These are phyloP conservation scores for Andrena haemorrhoa DNA, from an alignment of 2,888 invertebrate species.

Conservation along the genomic window DNA sequence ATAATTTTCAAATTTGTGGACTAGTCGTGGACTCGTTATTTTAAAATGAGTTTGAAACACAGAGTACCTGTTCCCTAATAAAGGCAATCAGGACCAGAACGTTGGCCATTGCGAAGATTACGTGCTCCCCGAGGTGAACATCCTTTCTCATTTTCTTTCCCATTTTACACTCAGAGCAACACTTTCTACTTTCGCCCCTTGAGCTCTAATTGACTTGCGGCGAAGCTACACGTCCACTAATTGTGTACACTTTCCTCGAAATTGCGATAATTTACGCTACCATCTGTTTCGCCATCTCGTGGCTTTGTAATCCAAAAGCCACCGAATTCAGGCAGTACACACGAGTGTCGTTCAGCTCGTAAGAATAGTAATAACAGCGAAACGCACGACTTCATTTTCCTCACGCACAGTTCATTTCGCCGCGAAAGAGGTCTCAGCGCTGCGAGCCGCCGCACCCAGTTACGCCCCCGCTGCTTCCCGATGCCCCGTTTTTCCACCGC, in stretches of 20 bases:
- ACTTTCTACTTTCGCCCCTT: not conserved
- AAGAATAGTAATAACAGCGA: conserved; percentile 19
- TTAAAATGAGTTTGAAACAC: too few species aligned
- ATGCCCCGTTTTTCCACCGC: not conserved
- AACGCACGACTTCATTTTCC: not conserved
- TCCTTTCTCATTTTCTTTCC: not conserved
- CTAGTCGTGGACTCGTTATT: too few species aligned
- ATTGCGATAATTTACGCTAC: too few species aligned
- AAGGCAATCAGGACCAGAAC: too few species aligned
- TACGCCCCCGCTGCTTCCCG: not conserved
- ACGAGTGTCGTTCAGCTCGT: not conserved
- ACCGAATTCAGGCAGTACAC: too few species aligned
- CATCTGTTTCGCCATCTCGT: too few species aligned
- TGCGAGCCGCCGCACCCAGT: conserved; percentile 6
- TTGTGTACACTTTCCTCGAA: too few species aligned
- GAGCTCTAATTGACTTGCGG: not conserved
- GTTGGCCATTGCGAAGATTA: too few species aligned
- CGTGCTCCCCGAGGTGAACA: not conserved
- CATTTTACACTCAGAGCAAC: not conserved
- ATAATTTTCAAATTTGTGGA: too few species aligned
- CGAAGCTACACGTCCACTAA: not conserved
- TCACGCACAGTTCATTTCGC: conserved; percentile 21
- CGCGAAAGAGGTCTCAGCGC: conserved; percentile 6
- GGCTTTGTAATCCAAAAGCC: too few species aligned
- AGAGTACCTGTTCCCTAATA: too few species aligned